phyloP scores from a whole-genome alignment of 2,113 vertebrate genomes.

The Garra rufa region DNA sequence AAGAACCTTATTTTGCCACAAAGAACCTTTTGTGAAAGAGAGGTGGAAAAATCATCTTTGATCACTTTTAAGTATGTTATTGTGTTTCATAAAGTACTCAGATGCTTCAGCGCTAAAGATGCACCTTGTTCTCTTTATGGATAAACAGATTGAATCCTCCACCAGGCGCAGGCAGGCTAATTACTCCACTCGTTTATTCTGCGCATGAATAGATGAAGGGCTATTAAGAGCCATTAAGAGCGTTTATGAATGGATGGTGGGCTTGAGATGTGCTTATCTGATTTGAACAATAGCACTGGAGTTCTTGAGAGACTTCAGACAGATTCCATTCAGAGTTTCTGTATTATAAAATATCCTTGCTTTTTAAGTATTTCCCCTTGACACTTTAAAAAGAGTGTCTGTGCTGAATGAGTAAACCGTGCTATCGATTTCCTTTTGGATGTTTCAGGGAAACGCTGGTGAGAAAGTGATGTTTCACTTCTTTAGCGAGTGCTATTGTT shows the following conservation, averaged over 20 bases:
- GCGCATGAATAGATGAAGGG: neutral
- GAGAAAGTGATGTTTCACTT: neutral
- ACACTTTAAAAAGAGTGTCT: constrained; percentile 9
- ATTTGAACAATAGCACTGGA: neutral
- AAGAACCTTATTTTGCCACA: too few species aligned
- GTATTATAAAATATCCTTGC: constrained; percentile 2
- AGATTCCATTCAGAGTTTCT: constrained; percentile 3
- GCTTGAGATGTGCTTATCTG: constrained; percentile 14
- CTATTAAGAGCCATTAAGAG: constrained; percentile 9
- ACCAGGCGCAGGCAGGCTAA: neutral
- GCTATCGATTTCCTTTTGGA: constrained; percentile 26
- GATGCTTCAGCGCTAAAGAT: neutral
- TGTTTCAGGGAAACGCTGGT: neutral
- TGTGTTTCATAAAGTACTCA: constrained; percentile 25
- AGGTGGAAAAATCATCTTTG: neutral
- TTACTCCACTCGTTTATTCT: constrained; percentile 12
- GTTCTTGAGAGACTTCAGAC: neutral
- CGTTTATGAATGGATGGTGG: neutral
- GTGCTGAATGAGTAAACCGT: constrained; percentile 7
- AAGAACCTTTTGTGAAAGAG: too few species aligned
- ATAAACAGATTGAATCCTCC: constrained; percentile 15
- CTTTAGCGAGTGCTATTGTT: neutral
- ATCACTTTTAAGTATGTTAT: neutral
- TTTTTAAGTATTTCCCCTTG: constrained; percentile 22
- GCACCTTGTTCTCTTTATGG: neutral